These are phyloP conservation scores for Melanocharis versteri DNA, from an alignment of 2,113 vertebrate genomes.

Conservation along the genomic window DNA sequence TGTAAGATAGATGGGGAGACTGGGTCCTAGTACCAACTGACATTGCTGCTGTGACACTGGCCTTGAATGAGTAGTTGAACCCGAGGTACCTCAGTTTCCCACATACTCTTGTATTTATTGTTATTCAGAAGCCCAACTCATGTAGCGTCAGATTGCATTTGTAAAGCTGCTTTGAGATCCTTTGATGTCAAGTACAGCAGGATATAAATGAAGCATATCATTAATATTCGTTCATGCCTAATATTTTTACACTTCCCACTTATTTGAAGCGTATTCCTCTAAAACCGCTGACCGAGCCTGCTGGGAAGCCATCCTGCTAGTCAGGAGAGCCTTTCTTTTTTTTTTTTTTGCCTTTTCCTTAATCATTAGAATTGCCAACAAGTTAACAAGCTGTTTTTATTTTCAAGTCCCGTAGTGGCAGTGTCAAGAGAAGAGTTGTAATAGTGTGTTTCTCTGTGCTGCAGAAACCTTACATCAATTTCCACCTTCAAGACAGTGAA, in stretches of 20 bases:
- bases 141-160: not conserved
- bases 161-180: slow-evolving; percentile 41
- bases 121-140: not conserved
- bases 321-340: not conserved
- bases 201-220: not conserved
- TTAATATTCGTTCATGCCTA: slow-evolving; percentile 33
- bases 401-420: not conserved
- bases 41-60: not conserved
- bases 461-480: not conserved
- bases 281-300: not conserved
- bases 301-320: not conserved
- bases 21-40: not conserved
- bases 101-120: not conserved
- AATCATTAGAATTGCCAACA: not conserved
- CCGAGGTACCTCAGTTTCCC: not conserved
- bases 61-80: not conserved
- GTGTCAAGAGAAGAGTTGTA: not conserved
- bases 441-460: not conserved
- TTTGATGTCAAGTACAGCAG: slow-evolving; percentile 28
- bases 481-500: not conserved
- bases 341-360: not conserved
- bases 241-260: not conserved
- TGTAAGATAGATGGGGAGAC: not conserved
- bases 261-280: not conserved
- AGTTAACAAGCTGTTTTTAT: slow-evolving; percentile 7